A percentile compares a stretch with the other conserved stretches of the same genome.
Evolutionary conservation across 1,140 invertebrate species (phyloP).

Genomic region (Popillia japonica): DNA sequence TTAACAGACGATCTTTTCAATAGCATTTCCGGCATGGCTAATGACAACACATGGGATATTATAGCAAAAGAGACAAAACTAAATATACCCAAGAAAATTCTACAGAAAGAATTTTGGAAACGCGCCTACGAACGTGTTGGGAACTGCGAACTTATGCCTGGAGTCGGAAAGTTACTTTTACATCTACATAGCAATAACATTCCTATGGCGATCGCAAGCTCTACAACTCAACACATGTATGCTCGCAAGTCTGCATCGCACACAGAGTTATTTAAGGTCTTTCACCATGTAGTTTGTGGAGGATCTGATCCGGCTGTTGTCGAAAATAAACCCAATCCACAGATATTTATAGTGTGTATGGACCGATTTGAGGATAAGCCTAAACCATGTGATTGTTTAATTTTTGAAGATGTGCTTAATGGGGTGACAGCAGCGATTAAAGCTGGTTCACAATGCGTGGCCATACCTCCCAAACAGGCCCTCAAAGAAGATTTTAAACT

Average conservation of each 20-base stretch:
- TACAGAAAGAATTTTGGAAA: not conserved
- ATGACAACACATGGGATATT: not conserved
- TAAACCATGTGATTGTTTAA: conserved; percentile 73
- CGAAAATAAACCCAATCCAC: conserved; percentile 79
- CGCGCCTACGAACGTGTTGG: not conserved
- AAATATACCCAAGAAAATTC: too few relatives aligned
- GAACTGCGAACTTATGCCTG: not conserved
- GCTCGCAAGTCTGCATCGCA: conserved; percentile 70
- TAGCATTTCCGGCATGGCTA: not conserved
- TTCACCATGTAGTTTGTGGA: conserved; percentile 73
- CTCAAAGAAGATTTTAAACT: conserved; percentile 65
- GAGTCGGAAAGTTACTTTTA: conserved; percentile 67
- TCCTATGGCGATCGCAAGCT: conserved; percentile 78
- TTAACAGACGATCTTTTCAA: not conserved
- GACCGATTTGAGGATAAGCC: conserved; percentile 71
- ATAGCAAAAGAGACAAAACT: not conserved
- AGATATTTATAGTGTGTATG: conserved; percentile 79
- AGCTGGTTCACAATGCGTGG: conserved; percentile 89
- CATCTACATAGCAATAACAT: conserved; percentile 73
- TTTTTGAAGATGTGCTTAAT: conserved; percentile 93
- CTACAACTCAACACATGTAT: conserved; percentile 72
- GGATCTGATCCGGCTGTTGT: conserved; percentile 78
- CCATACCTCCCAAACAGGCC: conserved; percentile 81
- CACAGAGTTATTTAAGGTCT: conserved; percentile 69
- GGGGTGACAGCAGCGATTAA: conserved; percentile 80